Evolutionary conservation across 1,140 invertebrate genomes (phyloP), one percentile per base, ranked within the genome.

Genomic region (Drosophila carrolli): DNA sequence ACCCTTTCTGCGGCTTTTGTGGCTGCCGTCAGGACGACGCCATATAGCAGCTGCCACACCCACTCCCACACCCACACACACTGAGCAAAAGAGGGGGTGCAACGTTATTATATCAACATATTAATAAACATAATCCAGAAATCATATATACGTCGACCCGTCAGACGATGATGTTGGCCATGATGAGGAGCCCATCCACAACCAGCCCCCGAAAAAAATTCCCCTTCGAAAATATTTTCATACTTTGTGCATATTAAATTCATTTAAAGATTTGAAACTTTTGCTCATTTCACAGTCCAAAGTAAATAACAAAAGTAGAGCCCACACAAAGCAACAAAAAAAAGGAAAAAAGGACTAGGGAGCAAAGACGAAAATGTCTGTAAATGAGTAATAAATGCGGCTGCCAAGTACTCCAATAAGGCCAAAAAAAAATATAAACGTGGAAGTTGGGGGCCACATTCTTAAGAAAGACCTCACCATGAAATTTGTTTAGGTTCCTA

Each of bases 381-480:
- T 81, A 86, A 85, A 86, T 85, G 82, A 86, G 82, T 81, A 86
- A 85, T 86, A 85, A 85, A 81, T 82, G 82, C 60, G 81, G 76
- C 72, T 72, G 62, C 44, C 41, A 75, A 74, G 37, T 57, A 46
- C 73, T 11, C 70, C 51, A 74, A 57, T 46, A 53, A 37, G 57
- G 48, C 16, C 19, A 19, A 10, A 16, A 62, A 35, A 68, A 50
- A 27, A n/a, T 4, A 16, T 19, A 7, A 14, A 41, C 23, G 23
- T 13, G 14, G 8, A 11, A 8, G 29, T 38, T 5, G 40, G 57
- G 38, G 41, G 43, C 27, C 29, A 61, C 40, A 68, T 47, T 84
- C 76, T 72, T 55, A 14, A 27, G 58, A 60, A 75, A 83, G 65
- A 65, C 61, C 58, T 59, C 44, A 53, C 56, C 63, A 55, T 67